Evolutionary conservation across 2,888 invertebrate genomes (phyloP), one percentile per base, ranked within the genome.

Genomic region (Scaptomyza caliginosa): DNA sequence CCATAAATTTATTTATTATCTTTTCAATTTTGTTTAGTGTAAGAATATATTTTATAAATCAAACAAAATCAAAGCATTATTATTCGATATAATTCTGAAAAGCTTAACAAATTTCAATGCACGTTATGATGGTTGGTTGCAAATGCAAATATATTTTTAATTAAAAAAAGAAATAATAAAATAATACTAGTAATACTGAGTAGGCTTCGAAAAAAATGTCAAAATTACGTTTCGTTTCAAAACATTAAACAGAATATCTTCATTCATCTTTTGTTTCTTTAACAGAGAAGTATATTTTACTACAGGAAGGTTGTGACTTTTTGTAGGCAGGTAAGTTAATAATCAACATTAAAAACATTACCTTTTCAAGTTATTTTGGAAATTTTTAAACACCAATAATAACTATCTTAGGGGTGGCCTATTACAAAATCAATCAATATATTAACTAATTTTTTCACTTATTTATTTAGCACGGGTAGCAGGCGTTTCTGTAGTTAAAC

Each of bases 261-360:
- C 48, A 63, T 39, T 51, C 30, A 23, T 17, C 8, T 39, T 52
- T 40, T 3, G 34, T 3, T 19, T 0, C 23, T 46, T 7, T 5
- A 34, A 42, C 42, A 39, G 38, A 45, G 17, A 50, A 62, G 32
- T 23, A 26, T 10, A 34, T 16, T 30, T 23, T 24, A n/a, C 40
- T 11, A 34, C n/a, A 8, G 17, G 26, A 46, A 40, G 24, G 42
- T 11, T 48, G 17, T 11, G 11, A 16, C n/a, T 48, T 32, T 55
- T 42, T 40, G 26, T 26, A 26, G 48, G 30, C 21, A 32, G 45
- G 67, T 67, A 50, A 60, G 60, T 66, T 4, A 6, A 32, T 4
- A 32, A 1, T 13, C n/a, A 24, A 13, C 4, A 7, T 10, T 3
- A 7, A 13, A 42, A n/a, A 16, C 7, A 28, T 40, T 24, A 26